A percentile compares a stretch with the other conserved stretches of the same genome.
Evolutionary conservation across 30 jellyfish, hydroid and myxozoan species (phyloP).

Genomic region (Haliclystus octoradiatus): DNA sequence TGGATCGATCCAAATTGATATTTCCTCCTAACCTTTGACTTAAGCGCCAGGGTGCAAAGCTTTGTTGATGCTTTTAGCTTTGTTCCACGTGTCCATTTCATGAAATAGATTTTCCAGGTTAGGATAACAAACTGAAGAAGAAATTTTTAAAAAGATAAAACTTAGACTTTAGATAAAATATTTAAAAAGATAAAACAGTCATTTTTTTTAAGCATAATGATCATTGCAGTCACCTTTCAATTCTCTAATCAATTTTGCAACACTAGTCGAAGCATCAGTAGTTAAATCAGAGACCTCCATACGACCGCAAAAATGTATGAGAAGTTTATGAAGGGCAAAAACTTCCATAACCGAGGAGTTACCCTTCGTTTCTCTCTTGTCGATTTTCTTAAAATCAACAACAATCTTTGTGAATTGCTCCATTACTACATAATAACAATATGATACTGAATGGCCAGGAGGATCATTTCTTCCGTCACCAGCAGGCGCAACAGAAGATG

Average conservation of each 20-base stretch:
- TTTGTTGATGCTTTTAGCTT: no score
- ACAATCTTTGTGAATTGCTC: no score
- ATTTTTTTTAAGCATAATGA: no score
- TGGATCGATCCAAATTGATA: no score
- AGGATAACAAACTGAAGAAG: no score
- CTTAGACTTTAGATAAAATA: no score
- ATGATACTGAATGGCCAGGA: constrained; percentile 15
- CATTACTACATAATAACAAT: constrained; percentile 16
- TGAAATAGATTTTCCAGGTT: constrained; percentile 2
- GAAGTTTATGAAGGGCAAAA: constrained; percentile 1
- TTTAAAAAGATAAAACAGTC: no score
- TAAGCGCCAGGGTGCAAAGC: no score
- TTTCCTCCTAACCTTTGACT: no score
- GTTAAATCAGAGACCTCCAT: constrained; percentile 5
- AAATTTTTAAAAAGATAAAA: no score
- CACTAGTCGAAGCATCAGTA: constrained; percentile 23
- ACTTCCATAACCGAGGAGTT: constrained; percentile 16
- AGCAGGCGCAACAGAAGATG: neutral
- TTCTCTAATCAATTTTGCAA: constrained; percentile 3
- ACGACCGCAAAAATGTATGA: neutral
- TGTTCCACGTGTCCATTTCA: constrained; percentile 6
- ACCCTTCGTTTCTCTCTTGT: constrained; percentile 14
- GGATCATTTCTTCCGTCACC: constrained; percentile 28
- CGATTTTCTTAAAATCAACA: constrained; percentile 6
- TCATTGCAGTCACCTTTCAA: constrained; percentile 10